Evolutionary conservation across 2,888 invertebrate species (phyloP).

Genomic region (Macrosiphum euphorbiae): DNA sequence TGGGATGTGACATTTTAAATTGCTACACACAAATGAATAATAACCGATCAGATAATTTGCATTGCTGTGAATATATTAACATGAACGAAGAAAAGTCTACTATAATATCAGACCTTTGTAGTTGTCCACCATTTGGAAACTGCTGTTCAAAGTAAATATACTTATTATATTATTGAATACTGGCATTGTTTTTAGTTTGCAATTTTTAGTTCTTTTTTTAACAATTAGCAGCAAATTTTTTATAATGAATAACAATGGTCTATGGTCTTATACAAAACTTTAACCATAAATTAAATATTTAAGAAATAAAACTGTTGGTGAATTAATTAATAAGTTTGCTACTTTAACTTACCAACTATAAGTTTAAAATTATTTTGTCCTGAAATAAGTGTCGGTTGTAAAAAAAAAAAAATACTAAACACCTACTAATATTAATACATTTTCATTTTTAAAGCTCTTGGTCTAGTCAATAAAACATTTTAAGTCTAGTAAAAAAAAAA

Average conservation of each 20-base stretch:
- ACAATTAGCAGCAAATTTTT: neutral
- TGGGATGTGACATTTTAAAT: constrained; percentile 49
- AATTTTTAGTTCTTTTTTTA: neutral
- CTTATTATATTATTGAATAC: neutral
- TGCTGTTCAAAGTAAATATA: constrained; percentile 73
- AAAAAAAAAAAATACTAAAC: neutral
- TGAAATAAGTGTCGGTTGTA: neutral
- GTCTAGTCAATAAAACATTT: neutral
- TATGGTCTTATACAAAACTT: neutral
- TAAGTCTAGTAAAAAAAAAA: neutral
- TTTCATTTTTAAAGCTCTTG: too few relatives aligned
- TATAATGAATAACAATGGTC: neutral
- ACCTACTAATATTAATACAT: neutral
- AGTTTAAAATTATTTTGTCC: neutral
- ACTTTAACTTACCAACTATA: neutral
- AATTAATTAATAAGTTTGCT: neutral
- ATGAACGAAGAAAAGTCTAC: constrained; percentile 72
- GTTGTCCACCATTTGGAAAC: constrained; percentile 75
- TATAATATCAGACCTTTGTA: constrained; percentile 75
- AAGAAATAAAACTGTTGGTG: neutral
- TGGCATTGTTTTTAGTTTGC: constrained; percentile 6
- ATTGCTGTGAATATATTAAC: constrained; percentile 76
- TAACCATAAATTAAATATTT: neutral
- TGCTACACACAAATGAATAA: constrained; percentile 53
- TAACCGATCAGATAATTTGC: constrained; percentile 69